Conservation (phyloP, 1,140 invertebrate genomes). For the Drosophila virilis region DNA sequence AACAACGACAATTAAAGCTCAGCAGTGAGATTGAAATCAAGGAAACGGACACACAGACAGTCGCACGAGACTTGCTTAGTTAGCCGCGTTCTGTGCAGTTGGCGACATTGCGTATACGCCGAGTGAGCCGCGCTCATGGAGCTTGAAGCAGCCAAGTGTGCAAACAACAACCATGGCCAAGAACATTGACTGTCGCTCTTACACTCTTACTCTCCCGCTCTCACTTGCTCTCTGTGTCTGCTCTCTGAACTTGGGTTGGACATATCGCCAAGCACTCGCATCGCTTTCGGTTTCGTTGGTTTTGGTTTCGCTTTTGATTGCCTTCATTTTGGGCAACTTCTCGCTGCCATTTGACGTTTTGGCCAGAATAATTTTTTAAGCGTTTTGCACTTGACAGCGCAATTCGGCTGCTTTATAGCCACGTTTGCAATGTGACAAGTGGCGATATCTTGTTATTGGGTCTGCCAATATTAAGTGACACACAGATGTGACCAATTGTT, state of each 20-base stretch:
- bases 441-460: slow-evolving; percentile 50
- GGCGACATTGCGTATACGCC: slow-evolving; percentile 78
- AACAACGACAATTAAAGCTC: slow-evolving; percentile 36
- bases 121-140: slow-evolving; percentile 34
- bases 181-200: slow-evolving; percentile 55
- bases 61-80: slow-evolving; percentile 36
- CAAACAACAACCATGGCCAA: slow-evolving; percentile 75
- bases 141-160: slow-evolving; percentile 68
- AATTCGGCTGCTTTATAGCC: slow-evolving; percentile 47
- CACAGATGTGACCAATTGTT: slow-evolving; percentile 30
- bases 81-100: slow-evolving; percentile 67
- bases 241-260: slow-evolving; percentile 71
- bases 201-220: background rate
- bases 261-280: slow-evolving; percentile 34
- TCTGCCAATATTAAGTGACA: slow-evolving; percentile 15
- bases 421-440: slow-evolving; percentile 34
- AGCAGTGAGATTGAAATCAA: slow-evolving; percentile 71
- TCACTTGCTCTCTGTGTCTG: slow-evolving; percentile 2
- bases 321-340: slow-evolving; percentile 48
- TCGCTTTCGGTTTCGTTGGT: slow-evolving; percentile 45
- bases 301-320: slow-evolving; percentile 52
- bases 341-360: slow-evolving; percentile 36
- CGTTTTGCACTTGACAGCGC: slow-evolving; percentile 71
- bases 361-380: slow-evolving; percentile 64
- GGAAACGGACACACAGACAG: slow-evolving; percentile 61